Conservation (phyloP, 1,140 invertebrate species). For the Diploscapter pachys region DNA sequence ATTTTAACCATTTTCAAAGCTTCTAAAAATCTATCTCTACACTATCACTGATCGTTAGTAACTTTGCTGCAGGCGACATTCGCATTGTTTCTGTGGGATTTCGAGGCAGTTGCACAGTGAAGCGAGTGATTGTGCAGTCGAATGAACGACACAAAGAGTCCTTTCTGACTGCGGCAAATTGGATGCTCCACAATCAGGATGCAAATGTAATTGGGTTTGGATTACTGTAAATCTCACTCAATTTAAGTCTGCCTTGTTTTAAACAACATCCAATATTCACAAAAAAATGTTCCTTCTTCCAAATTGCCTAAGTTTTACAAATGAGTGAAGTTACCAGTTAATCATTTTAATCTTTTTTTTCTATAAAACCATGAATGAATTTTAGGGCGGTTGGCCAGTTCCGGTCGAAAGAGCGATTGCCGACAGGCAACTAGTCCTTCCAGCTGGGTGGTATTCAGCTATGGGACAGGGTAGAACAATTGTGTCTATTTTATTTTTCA, state of each 20-base stretch:
- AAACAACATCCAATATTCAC: too few species aligned
- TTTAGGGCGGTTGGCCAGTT: conserved; percentile 81
- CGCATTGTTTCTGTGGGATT: conserved; percentile 62
- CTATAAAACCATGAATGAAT: neutral
- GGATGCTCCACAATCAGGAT: conserved; percentile 85
- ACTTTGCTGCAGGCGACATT: conserved; percentile 59
- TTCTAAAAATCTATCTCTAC: too few species aligned
- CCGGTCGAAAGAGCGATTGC: conserved; percentile 71
- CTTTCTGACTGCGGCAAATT: conserved; percentile 86
- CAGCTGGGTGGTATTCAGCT: conserved; percentile 82
- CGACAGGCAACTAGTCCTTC: conserved; percentile 72
- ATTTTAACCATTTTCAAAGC: too few species aligned
- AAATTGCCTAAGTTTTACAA: too few species aligned
- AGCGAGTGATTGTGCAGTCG: conserved; percentile 79
- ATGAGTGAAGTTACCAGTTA: too few species aligned
- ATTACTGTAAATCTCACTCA: too few species aligned
- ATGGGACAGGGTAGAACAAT: conserved; percentile 74
- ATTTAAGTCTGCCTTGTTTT: too few species aligned
- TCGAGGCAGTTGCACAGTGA: conserved; percentile 70
- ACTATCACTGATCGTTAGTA: neutral
- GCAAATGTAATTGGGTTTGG: conserved; percentile 44
- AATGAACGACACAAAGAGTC: conserved; percentile 78
- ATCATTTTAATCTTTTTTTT: neutral
- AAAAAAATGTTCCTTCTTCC: too few species aligned
- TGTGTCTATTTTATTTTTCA: too few species aligned